Evolutionary conservation across 2,888 invertebrate species (phyloP), one percentile per base, ranked within the genome.

Genomic region (Oeneis ivallda): DNA sequence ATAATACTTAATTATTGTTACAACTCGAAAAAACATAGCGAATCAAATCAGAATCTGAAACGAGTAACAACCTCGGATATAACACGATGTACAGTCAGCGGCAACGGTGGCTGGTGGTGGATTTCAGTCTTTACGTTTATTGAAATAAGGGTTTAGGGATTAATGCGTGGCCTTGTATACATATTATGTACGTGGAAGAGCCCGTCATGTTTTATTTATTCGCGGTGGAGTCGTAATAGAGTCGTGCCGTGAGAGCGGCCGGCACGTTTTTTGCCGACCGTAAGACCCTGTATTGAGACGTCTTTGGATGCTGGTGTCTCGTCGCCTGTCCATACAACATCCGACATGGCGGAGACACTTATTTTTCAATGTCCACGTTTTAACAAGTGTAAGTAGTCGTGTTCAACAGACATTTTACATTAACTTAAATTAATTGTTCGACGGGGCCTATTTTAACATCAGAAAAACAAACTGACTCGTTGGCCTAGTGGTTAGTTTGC

Each of bases 121-220:
- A 70, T 65, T 70, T 47, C 64, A 59, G 61, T 52, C 70, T 70
- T 59, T 70, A 66, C 41, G 47, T 61, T 59, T 60, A 68, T 70
- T 68, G 67, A 65, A 67, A 70, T 70, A 70, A 67, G 62, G 70
- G 58, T 53, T 53, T 81, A 37, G 58, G 58, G 67, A 58, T 64
- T 70, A 64, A 54, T 63, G 50, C 47, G 67, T 61, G 43, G 65
- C 34, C 47, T 58, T 64, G 79, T 62, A 66, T 72, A 72, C 72
- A 70, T 66, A 79, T 77, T 76, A 76, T 79, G 84, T 85, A 86
- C 85, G 88, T 87, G 89, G 89, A 89, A 90, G 88, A 89, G 89
- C 87, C 82, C 89, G 83, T 89, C 91, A 92, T 92, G 92, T 92
- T 91, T 92, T 92, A 92, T 92, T 91, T 92, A 92, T 92, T 86